Evolutionary conservation across 2,888 invertebrate genomes (phyloP).

Genomic region (Mythimna lalbum): DNA sequence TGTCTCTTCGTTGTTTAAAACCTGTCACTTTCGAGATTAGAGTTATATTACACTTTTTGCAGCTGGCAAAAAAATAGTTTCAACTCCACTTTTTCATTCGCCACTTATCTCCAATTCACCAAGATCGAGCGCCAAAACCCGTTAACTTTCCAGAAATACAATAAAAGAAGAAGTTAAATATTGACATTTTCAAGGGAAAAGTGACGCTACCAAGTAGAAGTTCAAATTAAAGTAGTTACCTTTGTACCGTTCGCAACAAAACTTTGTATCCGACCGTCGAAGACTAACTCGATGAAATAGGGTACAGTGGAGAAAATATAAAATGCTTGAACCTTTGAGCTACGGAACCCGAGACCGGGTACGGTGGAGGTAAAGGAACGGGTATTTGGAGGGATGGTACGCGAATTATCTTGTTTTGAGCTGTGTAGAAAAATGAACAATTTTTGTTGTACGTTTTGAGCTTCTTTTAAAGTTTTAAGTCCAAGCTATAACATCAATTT

Average conservation of each 20-base stretch:
- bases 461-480: neutral
- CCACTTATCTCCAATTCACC: neutral
- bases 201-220: conserved; percentile 46
- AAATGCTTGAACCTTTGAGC: conserved; percentile 49
- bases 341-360: conserved; percentile 22
- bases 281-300: conserved; percentile 58
- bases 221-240: conserved; percentile 68
- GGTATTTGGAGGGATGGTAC: conserved; percentile 22
- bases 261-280: conserved; percentile 45
- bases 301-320: conserved; percentile 50
- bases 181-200: conserved; percentile 53
- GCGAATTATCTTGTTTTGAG: conserved; percentile 36
- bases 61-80: neutral
- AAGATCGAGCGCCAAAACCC: conserved; percentile 30
- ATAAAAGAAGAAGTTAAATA: conserved; percentile 62
- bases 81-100: neutral
- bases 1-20: no score
- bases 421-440: conserved; percentile 24
- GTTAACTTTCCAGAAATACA: conserved; percentile 53
- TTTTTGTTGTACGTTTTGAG: conserved; percentile 2
- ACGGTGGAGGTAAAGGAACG: conserved; percentile 34
- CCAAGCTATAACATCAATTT: neutral
- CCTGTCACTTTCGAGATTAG: no score
- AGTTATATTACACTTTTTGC: no score
- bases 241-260: conserved; percentile 46